Evolutionary conservation across 2,797 vertebrate genomes (phyloP).

Genomic region (Pangasius sanitwongsei): DNA sequence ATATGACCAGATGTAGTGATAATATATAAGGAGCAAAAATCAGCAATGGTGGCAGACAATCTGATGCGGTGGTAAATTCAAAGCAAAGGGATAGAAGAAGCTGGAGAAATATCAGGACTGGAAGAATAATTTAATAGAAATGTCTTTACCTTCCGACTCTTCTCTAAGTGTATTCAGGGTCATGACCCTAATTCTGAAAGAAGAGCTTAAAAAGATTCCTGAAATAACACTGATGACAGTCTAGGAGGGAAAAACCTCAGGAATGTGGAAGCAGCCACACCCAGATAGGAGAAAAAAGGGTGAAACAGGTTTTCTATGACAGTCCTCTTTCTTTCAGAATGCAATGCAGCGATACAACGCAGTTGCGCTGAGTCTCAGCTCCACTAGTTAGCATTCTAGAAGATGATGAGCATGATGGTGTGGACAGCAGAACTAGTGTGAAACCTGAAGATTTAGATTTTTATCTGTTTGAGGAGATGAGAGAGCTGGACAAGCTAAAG

Average conservation of each 20-base stretch:
- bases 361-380: not conserved
- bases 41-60: slow-evolving; percentile 9
- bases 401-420: not conserved
- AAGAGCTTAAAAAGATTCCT: slow-evolving; percentile 7
- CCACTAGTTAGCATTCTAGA: too few species aligned
- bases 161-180: not conserved
- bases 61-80: not conserved
- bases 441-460: not conserved
- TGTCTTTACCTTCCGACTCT: too few species aligned
- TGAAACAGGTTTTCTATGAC: not conserved
- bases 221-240: not conserved
- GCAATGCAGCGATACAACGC: too few species aligned
- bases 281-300: not conserved
- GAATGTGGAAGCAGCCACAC: slow-evolving; percentile 10
- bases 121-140: not conserved
- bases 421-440: too few species aligned
- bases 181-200: not conserved
- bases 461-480: not conserved
- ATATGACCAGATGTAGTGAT: slow-evolving; percentile 14
- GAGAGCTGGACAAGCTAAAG: not conserved
- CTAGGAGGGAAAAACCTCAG: not conserved
- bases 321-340: not conserved
- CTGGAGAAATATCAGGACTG: not conserved
- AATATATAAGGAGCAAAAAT: slow-evolving; percentile 21
- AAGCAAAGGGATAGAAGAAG: not conserved